These are phyloP conservation scores for Hestina assimilis DNA, from an alignment of 1,140 invertebrate species.

Conservation along the genomic window DNA sequence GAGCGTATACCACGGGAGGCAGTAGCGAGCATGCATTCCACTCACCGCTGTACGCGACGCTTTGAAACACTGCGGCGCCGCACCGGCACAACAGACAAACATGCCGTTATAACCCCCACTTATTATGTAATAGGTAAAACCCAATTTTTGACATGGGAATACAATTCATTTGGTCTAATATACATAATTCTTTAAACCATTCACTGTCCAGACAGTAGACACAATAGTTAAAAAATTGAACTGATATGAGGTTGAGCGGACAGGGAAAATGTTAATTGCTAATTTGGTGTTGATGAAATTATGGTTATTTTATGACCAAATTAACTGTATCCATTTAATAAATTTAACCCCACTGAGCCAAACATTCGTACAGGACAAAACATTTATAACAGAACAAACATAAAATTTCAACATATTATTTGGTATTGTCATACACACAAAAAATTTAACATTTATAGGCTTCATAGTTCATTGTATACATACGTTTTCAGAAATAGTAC, in stretches of 20 bases:
- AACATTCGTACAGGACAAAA: constrained; percentile 5
- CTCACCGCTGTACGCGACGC: constrained; percentile 96
- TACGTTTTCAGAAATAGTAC: constrained; percentile 2
- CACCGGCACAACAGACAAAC: constrained; percentile 76
- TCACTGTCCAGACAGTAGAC: too few species aligned
- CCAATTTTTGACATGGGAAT: neutral
- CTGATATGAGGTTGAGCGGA: too few species aligned
- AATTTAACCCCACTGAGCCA: constrained; percentile 12
- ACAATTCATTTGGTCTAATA: neutral
- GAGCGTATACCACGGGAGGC: too few species aligned
- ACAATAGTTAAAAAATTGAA: too few species aligned
- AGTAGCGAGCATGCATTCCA: constrained; percentile 71
- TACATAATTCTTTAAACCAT: too few species aligned
- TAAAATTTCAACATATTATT: neutral
- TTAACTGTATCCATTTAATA: constrained; percentile 7
- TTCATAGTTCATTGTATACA: constrained; percentile 10
- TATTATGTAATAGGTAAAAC: neutral
- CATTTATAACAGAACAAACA: neutral
- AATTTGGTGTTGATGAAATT: too few species aligned
- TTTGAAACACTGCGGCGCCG: constrained; percentile 91
- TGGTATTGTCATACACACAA: neutral
- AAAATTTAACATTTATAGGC: constrained; percentile 11
- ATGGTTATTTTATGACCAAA: neutral
- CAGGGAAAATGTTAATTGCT: too few species aligned
- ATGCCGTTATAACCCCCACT: constrained; percentile 65